These are phyloP conservation scores for Magallana ariakensis DNA, from an alignment of 1,140 invertebrate genomes.

Conservation along the genomic window DNA sequence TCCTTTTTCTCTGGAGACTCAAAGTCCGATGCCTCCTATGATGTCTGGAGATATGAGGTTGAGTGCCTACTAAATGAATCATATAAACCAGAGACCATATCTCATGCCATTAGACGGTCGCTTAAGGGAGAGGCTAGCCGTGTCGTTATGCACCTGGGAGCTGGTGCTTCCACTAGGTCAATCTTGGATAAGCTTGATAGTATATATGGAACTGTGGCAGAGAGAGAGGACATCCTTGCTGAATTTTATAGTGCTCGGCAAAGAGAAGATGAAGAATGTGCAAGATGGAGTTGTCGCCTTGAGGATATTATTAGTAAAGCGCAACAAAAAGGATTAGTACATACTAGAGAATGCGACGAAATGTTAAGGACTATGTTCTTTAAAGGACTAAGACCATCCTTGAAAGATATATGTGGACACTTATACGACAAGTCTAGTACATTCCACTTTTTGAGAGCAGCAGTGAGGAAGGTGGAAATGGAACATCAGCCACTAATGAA, in stretches of 20 bases:
- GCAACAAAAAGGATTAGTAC: not conserved
- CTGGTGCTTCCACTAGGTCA: not conserved
- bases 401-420: constrained; percentile 50
- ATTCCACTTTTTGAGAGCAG: constrained; percentile 40
- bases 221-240: constrained; percentile 39
- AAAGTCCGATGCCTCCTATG: constrained; percentile 51
- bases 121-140: constrained; percentile 51
- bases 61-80: constrained; percentile 32
- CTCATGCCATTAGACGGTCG: constrained; percentile 42
- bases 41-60: constrained; percentile 53
- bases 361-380: constrained; percentile 50
- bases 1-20: constrained; percentile 41
- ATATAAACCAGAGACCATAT: constrained; percentile 10
- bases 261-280: constrained; percentile 39
- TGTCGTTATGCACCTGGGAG: constrained; percentile 50
- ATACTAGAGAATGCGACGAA: not conserved
- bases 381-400: constrained; percentile 42
- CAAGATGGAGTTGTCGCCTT: constrained; percentile 52
- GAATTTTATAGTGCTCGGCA: constrained; percentile 54
- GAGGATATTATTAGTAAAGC: constrained; percentile 53
- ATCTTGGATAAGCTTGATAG: constrained; percentile 50
- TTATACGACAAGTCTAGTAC: constrained; percentile 40
- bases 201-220: constrained; percentile 49
- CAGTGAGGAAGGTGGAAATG: constrained; percentile 33
- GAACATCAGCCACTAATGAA: constrained; percentile 23